Percentiles rank a stretch among this genome's conserved stretches.
Evolutionary conservation across 2,888 invertebrate species (phyloP).

Genomic region (Deroplatys truncata): DNA sequence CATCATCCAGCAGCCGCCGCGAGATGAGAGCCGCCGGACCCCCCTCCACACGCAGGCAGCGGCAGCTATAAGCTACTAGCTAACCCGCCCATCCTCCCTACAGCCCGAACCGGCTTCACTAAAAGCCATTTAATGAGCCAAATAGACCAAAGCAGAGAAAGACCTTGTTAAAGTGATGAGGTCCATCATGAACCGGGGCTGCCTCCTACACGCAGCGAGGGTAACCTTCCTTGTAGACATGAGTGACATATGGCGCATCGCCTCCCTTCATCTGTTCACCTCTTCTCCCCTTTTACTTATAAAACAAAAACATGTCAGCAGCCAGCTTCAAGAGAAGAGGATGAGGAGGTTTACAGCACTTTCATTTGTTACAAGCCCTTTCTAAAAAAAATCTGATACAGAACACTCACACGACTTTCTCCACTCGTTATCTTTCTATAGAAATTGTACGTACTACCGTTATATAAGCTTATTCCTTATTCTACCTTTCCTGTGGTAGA

Average conservation of each 20-base stretch:
- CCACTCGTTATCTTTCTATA: too few relatives aligned
- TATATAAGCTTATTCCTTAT: too few relatives aligned
- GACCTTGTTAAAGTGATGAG: slow-evolving; percentile 30
- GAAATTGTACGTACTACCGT: too few relatives aligned
- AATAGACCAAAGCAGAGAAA: slow-evolving; percentile 24
- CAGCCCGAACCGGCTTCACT: slow-evolving; percentile 8
- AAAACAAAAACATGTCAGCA: too few relatives aligned
- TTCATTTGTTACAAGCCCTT: too few relatives aligned
- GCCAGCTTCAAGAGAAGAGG: too few relatives aligned
- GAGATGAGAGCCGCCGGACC: neutral
- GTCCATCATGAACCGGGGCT: neutral
- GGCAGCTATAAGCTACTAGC: neutral
- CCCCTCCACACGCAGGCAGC: too few relatives aligned
- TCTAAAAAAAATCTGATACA: too few relatives aligned
- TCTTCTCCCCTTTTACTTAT: neutral
- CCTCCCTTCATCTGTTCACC: neutral
- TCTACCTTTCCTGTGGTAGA: too few relatives aligned
- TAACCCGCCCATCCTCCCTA: neutral
- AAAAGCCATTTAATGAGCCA: slow-evolving; percentile 30
- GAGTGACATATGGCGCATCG: neutral
- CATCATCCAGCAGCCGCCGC: neutral
- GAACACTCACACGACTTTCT: too few relatives aligned
- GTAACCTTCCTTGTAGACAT: neutral
- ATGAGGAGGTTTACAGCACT: too few relatives aligned
- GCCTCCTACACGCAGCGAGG: neutral